Evolutionary conservation across 2,888 invertebrate species (phyloP).

Genomic region (Corbicula japonica): DNA sequence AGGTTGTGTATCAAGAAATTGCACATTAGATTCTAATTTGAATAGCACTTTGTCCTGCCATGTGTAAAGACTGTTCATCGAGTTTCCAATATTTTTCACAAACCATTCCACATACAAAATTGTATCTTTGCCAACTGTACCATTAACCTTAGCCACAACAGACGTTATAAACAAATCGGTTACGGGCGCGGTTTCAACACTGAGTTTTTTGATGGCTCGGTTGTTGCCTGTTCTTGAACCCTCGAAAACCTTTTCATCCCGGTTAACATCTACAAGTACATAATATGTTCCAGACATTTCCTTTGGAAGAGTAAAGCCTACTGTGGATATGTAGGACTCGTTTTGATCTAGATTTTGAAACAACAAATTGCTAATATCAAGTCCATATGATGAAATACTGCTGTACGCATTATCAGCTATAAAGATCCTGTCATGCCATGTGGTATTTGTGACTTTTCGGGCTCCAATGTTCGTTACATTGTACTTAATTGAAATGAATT

Average conservation of each 20-base stretch:
- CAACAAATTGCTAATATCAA: background rate
- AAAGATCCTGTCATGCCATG: background rate
- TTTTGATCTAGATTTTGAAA: background rate
- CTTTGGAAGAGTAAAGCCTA: slow-evolving; percentile 5
- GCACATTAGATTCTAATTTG: background rate
- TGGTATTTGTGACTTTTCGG: background rate
- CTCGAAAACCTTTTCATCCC: slow-evolving; percentile 11
- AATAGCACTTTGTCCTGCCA: slow-evolving; percentile 15
- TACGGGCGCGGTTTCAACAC: slow-evolving; percentile 7
- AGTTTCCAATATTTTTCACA: slow-evolving; percentile 31
- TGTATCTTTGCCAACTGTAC: background rate
- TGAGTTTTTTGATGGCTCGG: background rate
- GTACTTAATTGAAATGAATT: background rate
- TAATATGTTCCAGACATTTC: background rate
- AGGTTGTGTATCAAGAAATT: background rate
- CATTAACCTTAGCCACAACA: background rate
- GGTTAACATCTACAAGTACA: background rate
- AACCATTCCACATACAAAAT: slow-evolving; percentile 3
- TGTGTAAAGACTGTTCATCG: slow-evolving; percentile 1
- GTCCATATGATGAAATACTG: background rate
- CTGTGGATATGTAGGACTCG: background rate
- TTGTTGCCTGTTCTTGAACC: slow-evolving; percentile 27
- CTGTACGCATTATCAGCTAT: background rate
- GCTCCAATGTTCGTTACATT: background rate
- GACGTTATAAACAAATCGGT: slow-evolving; percentile 8